Percentiles rank a stretch among this genome's conserved stretches.
phyloP scores from a whole-genome alignment of 2,113 vertebrate species.

The Clinocottus analis region DNA sequence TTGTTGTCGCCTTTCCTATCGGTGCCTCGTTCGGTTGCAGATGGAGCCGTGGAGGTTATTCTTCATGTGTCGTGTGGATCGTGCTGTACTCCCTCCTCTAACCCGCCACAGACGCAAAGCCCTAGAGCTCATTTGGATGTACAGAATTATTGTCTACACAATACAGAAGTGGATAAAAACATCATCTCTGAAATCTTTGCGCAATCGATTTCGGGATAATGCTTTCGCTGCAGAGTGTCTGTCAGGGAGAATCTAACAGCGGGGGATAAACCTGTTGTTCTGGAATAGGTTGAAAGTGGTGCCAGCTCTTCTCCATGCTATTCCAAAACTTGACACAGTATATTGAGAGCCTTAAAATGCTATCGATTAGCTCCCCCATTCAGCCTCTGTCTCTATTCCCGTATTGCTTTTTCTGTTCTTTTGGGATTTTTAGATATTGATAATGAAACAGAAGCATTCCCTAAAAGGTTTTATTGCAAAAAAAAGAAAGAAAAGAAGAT shows the following conservation, averaged over 20 bases:
- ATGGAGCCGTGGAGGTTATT: not conserved
- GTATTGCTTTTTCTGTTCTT: slow-evolving; percentile 38
- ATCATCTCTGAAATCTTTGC: slow-evolving; percentile 18
- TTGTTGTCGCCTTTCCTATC: not conserved
- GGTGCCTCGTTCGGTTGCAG: slow-evolving; percentile 17
- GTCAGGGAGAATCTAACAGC: slow-evolving; percentile 57
- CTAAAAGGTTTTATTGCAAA: slow-evolving; percentile 9
- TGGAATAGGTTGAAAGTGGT: slow-evolving; percentile 83
- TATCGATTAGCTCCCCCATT: slow-evolving; percentile 49
- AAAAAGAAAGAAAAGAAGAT: slow-evolving; percentile 3
- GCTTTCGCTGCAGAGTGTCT: slow-evolving; percentile 42
- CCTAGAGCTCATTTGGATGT: slow-evolving; percentile 15
- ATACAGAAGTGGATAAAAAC: slow-evolving; percentile 24
- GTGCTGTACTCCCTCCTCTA: slow-evolving; percentile 37
- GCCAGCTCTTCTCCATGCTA: slow-evolving; percentile 86
- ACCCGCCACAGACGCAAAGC: not conserved
- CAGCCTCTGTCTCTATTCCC: slow-evolving; percentile 64
- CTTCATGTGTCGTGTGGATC: not conserved
- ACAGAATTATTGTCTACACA: slow-evolving; percentile 14
- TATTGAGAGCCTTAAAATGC: slow-evolving; percentile 84
- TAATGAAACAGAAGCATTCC: slow-evolving; percentile 29
- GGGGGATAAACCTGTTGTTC: slow-evolving; percentile 72
- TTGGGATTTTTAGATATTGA: no score
- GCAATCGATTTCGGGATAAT: slow-evolving; percentile 31
- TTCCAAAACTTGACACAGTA: slow-evolving; percentile 82